Evolutionary conservation across 2,797 vertebrate genomes (phyloP), one percentile per base, ranked within the genome.

Genomic region (Coccyzus lansbergi): DNA sequence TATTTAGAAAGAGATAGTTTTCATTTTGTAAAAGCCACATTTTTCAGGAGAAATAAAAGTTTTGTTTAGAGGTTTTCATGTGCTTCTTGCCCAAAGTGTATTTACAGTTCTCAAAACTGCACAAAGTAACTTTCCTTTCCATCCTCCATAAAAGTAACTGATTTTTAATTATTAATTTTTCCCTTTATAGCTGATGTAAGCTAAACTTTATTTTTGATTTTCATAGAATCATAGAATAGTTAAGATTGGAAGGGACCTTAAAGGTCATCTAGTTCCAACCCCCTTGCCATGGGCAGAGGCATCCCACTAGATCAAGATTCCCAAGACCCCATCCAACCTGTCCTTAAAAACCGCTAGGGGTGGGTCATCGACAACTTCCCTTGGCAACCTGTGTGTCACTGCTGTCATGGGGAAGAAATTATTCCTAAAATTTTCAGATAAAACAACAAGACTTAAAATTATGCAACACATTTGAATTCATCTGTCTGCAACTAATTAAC

Each of bases 101-200:
- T 21, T 46, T 82, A 12, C 40, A 52, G 7, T 68, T 72, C 28
- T 38, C 11, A 38, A 85, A 72, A 65, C 29, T 46, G 15, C 4
- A 58, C 42, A 42, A 67, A 72, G 4, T 86, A 46, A 46, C 38
- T 22, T 18, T 20, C 7, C 28, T 13, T 64, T 10, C 3, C 16
- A 40, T 2, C 3, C 2, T 2, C 12, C 24, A 6, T 13, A 42
- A 77, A 88, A n/a, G 20, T 4, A 26, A 4, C 10, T 38, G 2
- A 2, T 29, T 58, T 70, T 76, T 81, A 53, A 21, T 83, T 9
- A 33, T 65, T 36, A 19, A 19, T 58, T 58, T 86, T 4, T 44
- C 17, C 12, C 20, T 5, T 81, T 83, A n/a, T 11, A 59, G 14
- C 11, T 51, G 26, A 31, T 34, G 2, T n/a, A 42, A 1, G 10